Evolutionary conservation across 2,797 vertebrate species (phyloP).

Genomic region (Anguilla marmorata): DNA sequence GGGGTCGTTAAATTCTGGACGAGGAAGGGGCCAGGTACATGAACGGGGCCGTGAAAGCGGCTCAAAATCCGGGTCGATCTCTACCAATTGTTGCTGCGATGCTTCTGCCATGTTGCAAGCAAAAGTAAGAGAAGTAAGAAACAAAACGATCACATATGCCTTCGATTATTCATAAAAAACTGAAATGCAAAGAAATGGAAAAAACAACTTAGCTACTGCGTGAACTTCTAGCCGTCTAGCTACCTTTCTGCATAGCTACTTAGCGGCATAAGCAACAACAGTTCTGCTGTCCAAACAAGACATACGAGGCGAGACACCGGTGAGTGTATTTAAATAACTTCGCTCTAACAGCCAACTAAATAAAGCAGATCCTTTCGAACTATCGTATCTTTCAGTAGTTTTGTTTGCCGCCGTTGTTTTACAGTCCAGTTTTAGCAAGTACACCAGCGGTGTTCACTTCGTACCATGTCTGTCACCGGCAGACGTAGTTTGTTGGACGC

Average conservation of each 20-base stretch:
- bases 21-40: conserved; percentile 93
- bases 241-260: not conserved
- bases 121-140: conserved; percentile 11
- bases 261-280: conserved; percentile 17
- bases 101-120: conserved; percentile 75
- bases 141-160: conserved; percentile 19
- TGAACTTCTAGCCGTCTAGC: conserved; percentile 29
- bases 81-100: conserved; percentile 76
- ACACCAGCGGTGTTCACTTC: not conserved
- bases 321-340: not conserved
- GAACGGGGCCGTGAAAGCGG: conserved; percentile 90
- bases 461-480: conserved; percentile 41
- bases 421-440: not conserved
- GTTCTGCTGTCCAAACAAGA: not conserved
- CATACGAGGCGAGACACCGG: not conserved
- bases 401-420: not conserved
- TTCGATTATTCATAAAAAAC: conserved; percentile 17
- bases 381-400: not conserved
- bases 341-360: not conserved
- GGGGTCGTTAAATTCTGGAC: conserved; percentile 82
- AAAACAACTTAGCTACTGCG: conserved; percentile 55
- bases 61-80: conserved; percentile 94
- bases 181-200: conserved; percentile 39
- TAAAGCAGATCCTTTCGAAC: not conserved
- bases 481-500: conserved; percentile 63